Evolutionary conservation across 2,797 vertebrate genomes (phyloP), one percentile per base, ranked within the genome.

Genomic region (Pitangus sulphuratus): DNA sequence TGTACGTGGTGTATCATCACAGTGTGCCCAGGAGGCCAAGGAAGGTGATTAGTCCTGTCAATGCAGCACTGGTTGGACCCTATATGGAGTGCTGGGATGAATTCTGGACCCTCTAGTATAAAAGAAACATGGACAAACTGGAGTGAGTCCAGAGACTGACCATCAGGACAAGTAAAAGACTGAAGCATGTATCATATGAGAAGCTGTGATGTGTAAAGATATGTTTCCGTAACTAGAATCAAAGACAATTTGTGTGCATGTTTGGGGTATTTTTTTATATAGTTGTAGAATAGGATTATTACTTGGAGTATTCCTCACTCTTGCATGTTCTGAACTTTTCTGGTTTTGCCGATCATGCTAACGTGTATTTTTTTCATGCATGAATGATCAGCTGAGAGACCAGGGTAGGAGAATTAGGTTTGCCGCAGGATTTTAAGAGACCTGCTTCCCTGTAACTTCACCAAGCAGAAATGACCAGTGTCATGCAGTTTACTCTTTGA

Each of bases 381-480:
- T 2, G 28, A 87, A 57, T 35, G 15, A 35, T 53, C 28, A 61
- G 4, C 31, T 66, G 54, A 44, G 18, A 57, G 14, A 42, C 7
- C 22, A 48, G 22, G 13, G 11, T 26, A 31, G 39, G 30, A 86
- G 19, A 72, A 60, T 39, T 47, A 44, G 37, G 19, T 76, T 80
- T 71, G 21, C 15, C 37, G 22, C 3, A 45, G 11, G 13, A 25
- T 77, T 81, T 69, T 84, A 81, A 40, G 61, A 78, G 45, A 58
- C 26, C 12, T 0, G 0, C 16, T 71, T 50, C 19, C 15, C 17
- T 68, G 1, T 47, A 40, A 47, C 15, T 71, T 80, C 45, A 69
- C 20, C 18, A 51, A 60, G 42, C 50, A 65, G 40, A 80, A 80
- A 62, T 61, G 20, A 44, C 24, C 26, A 16, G 0, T 20, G 30